Evolutionary conservation across 53 echinoderm and acorn worm genomes (phyloP), one percentile per base, ranked within the genome.

Genomic region (Pentamera pediparva): DNA sequence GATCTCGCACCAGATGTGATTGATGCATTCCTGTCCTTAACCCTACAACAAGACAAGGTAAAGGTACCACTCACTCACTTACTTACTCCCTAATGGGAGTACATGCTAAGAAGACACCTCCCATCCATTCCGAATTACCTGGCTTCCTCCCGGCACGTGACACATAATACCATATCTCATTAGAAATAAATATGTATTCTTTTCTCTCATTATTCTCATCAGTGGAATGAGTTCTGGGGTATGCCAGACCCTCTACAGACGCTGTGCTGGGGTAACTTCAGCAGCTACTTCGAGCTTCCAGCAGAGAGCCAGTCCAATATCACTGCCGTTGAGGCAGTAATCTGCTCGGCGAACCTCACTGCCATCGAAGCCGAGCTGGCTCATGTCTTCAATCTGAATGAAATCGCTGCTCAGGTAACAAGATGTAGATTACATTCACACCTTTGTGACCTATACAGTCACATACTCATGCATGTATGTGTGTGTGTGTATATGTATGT

Each of bases 1-100:
- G 79, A 81, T 34, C 21, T 92, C 25, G 56, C 79, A 17, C 92
- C 92, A 4, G 92, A 92, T 27, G 78, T 92, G 39, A 57, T 88
- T 28, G 92, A 92, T 25, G 79, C 76, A 7, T 88, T 92, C 79
- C 40, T 92, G 39, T 45, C 70, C 0, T 80, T 92, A n/a, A 53
- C 61, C 9, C 45, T 81, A 5, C 67, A 74, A 17, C 70, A 61
- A 70, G 56, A 75, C 41, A 76, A 78, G 75, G 92, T 92, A 82
- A 83, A 6, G 1, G 7, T 53, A 2, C 1, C n/a, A 12, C n/a
- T 45, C 12, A 45, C 13, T 56, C 26, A 56, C 26, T 56, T 56
- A 45, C 45, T 17, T 45, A 17, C 45, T 45, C 45, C 45, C 17
- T 10, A 45, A 45, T 45, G 45, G 17, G 17, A 45, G 45, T 45